phyloP scores from a whole-genome alignment of 1,140 invertebrate species.

The Tribolium castaneum region DNA sequence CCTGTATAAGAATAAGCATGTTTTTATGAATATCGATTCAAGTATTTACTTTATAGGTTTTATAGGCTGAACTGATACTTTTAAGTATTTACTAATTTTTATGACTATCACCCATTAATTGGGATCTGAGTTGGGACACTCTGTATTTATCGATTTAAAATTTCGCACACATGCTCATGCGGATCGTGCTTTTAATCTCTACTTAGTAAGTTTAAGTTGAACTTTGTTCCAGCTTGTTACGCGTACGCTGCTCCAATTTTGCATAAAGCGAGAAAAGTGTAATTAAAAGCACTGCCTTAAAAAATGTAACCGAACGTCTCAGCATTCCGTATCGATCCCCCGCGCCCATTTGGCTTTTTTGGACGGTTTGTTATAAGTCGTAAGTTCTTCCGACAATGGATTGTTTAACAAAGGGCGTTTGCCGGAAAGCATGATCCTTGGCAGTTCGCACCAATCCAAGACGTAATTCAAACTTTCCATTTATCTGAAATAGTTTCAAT shows the following conservation, averaged over 20 bases:
- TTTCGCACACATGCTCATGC: too few species aligned
- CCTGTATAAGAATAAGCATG: too few species aligned
- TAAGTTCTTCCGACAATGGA: conserved; percentile 11
- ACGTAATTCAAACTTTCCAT: conserved; percentile 22
- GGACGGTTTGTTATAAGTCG: neutral
- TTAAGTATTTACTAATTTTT: too few species aligned
- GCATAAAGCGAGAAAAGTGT: neutral
- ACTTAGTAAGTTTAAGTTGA: too few species aligned
- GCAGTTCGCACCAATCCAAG: neutral
- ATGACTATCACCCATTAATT: too few species aligned
- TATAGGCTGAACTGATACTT: too few species aligned
- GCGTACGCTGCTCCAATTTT: neutral
- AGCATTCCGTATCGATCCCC: neutral
- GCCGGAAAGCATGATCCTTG: neutral
- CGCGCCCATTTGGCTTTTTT: neutral
- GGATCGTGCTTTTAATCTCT: too few species aligned
- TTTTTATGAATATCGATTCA: too few species aligned
- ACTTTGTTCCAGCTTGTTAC: too few species aligned
- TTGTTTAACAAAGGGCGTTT: conserved; percentile 17
- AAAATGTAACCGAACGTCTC: neutral
- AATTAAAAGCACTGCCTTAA: neutral
- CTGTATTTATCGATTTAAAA: too few species aligned
- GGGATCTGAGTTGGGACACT: too few species aligned
- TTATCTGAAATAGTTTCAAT: conserved; percentile 18
- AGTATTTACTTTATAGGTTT: too few species aligned